Evolutionary conservation across 1,140 invertebrate species (phyloP).

Genomic region (Hyposmocoma kahamanoa): DNA sequence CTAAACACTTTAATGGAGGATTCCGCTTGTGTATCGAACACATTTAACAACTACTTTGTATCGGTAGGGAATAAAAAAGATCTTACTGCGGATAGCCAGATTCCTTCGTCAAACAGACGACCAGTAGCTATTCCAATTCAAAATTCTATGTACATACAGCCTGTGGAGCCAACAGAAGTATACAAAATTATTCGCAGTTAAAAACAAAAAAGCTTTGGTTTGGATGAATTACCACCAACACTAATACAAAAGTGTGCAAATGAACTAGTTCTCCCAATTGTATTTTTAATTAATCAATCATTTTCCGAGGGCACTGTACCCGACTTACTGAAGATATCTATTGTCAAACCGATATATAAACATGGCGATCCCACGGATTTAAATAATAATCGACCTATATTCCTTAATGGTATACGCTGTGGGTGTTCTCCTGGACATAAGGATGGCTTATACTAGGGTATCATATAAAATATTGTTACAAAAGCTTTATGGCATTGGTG

Average conservation of each 20-base stretch:
- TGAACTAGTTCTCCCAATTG: not conserved
- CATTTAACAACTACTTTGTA: not conserved
- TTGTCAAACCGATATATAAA: not conserved
- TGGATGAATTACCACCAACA: not conserved
- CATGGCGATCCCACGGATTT: not conserved
- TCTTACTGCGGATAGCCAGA: not conserved
- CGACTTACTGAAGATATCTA: not conserved
- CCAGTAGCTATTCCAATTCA: not conserved
- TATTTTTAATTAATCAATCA: not conserved
- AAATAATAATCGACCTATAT: not conserved
- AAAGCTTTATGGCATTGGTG: not conserved
- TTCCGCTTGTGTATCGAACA: not conserved
- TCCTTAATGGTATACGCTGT: not conserved
- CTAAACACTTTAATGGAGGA: not conserved
- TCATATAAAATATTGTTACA: not conserved
- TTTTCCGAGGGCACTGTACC: not conserved
- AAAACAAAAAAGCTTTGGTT: not conserved
- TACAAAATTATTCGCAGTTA: not conserved
- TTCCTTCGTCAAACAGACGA: too few relatives aligned
- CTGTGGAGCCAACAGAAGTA: not conserved
- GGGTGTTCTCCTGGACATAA: conserved; percentile 2
- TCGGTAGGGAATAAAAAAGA: not conserved
- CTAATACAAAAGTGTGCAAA: not conserved
- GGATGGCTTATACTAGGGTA: not conserved
- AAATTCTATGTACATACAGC: not conserved